A percentile compares a stretch with the other conserved stretches of the same genome.
Evolutionary conservation across 1,140 invertebrate genomes (phyloP).

Genomic region (Caenorhabditis elegans): WBcel235 BX284602.5:11218501-11219000

Average conservation of each 20-base stretch:
- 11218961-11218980: too few relatives aligned
- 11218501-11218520: constrained; percentile 32
- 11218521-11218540: not conserved
- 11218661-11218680: constrained; percentile 51
- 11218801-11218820: constrained; percentile 35
- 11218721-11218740: constrained; percentile 59
- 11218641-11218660: constrained; percentile 53
- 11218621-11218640: constrained; percentile 55
- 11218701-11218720: constrained; percentile 55
- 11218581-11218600: constrained; percentile 4
- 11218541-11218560: not conserved
- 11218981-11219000: too few relatives aligned
- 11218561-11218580: too few relatives aligned
- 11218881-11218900: constrained; percentile 62
- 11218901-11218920: constrained; percentile 57
- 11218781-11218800: constrained; percentile 61
- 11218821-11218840: constrained; percentile 32
- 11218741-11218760: constrained; percentile 55
- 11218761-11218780: constrained; percentile 66
- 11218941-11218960: too few relatives aligned
- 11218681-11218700: constrained; percentile 60
- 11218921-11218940: too few relatives aligned
- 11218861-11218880: constrained; percentile 56
- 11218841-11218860: constrained; percentile 27
- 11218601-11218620: constrained; percentile 19